These are phyloP conservation scores for Theristus sp. DNA, from an alignment of 2,888 invertebrate species.

Conservation along the genomic window DNA sequence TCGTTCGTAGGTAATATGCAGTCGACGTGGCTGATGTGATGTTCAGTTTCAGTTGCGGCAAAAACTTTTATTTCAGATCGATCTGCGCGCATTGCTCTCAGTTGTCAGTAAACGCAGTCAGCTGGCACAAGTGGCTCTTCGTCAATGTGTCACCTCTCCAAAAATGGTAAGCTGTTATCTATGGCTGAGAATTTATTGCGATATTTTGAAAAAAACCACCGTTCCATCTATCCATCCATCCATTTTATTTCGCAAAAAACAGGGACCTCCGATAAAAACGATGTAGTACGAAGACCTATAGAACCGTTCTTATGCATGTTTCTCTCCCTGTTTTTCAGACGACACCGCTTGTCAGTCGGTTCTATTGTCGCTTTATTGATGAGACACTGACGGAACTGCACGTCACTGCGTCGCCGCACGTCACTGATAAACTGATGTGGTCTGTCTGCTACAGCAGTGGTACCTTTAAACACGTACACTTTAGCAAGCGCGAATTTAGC, in stretches of 20 bases:
- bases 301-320: not conserved
- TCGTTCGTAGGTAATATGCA: too few species aligned
- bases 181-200: not conserved
- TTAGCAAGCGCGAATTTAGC: too few species aligned
- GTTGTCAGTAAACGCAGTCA: not conserved
- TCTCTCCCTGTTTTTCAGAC: not conserved
- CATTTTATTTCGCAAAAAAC: too few species aligned
- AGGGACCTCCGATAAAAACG: too few species aligned
- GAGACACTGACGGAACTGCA: not conserved
- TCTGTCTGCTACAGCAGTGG: too few species aligned
- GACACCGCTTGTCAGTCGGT: not conserved
- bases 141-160: not conserved
- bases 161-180: not conserved
- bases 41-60: too few species aligned
- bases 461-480: too few species aligned
- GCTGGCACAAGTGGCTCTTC: not conserved
- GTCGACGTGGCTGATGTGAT: too few species aligned
- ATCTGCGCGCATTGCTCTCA: not conserved
- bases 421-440: not conserved
- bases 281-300: too few species aligned
- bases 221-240: not conserved
- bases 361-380: not conserved
- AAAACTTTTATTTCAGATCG: too few species aligned
- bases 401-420: not conserved
- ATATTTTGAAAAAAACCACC: not conserved